These are phyloP conservation scores for Ganaspis sp. DNA, from an alignment of 1,140 invertebrate species.

Conservation along the genomic window DNA sequence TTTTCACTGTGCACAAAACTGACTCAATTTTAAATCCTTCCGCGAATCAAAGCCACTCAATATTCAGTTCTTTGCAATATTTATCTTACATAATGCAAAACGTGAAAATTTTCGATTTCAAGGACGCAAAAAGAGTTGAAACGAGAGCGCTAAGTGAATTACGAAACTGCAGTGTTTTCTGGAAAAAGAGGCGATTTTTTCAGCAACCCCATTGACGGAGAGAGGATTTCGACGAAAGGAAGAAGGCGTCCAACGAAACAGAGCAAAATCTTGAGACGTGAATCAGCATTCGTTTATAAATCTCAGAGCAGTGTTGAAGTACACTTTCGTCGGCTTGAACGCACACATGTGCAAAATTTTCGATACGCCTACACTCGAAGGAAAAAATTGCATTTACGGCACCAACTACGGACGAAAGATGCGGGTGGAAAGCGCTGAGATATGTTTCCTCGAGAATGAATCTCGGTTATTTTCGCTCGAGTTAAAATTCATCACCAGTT, in stretches of 20 bases:
- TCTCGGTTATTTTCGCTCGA: constrained; percentile 9
- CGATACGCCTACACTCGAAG: constrained; percentile 34
- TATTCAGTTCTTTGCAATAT: background rate
- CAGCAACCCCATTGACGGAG: background rate
- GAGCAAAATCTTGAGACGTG: constrained; percentile 38
- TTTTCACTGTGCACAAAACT: too few species aligned
- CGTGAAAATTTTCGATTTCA: background rate
- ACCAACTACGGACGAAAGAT: constrained; percentile 32
- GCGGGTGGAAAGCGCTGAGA: constrained; percentile 40
- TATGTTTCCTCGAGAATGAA: constrained; percentile 34
- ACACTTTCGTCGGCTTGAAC: constrained; percentile 27
- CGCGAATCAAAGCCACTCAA: background rate
- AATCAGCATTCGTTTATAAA: constrained; percentile 53
- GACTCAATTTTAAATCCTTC: too few species aligned
- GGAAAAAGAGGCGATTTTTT: background rate
- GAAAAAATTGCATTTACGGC: constrained; percentile 29
- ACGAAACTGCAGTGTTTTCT: background rate
- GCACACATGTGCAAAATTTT: constrained; percentile 24
- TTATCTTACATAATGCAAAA: background rate
- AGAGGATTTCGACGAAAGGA: constrained; percentile 2
- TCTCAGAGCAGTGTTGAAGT: constrained; percentile 33
- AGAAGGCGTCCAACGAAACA: constrained; percentile 28
- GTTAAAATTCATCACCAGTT: constrained; percentile 9
- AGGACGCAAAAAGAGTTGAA: background rate
- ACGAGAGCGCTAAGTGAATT: background rate